These are phyloP conservation scores for Malthinus flaveolus DNA, from an alignment of 2,888 invertebrate species.

Conservation along the genomic window DNA sequence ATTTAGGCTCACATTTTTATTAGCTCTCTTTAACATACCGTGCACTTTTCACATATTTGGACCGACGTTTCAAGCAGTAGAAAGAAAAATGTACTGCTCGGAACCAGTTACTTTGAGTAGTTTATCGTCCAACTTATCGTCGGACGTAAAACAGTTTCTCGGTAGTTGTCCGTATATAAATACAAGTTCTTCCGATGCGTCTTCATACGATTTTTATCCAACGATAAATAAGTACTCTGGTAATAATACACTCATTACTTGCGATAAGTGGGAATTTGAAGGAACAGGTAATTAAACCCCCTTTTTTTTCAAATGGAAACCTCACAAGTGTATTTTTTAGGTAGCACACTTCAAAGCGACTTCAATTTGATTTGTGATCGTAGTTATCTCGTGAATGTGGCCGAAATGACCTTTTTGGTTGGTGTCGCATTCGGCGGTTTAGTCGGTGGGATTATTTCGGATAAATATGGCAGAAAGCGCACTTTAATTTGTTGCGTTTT, in stretches of 20 bases:
- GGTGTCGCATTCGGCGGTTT: slow-evolving; percentile 80
- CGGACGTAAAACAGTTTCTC: slow-evolving; percentile 66
- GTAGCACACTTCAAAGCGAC: slow-evolving; percentile 73
- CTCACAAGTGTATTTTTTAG: slow-evolving; percentile 43
- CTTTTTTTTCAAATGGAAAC: neutral
- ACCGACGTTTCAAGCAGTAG: slow-evolving; percentile 73
- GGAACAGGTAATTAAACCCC: slow-evolving; percentile 44
- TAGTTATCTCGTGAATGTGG: slow-evolving; percentile 68
- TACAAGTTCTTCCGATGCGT: slow-evolving; percentile 51
- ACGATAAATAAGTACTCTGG: slow-evolving; percentile 25
- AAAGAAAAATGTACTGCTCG: slow-evolving; percentile 71
- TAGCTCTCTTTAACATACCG: slow-evolving; percentile 77
- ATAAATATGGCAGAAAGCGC: slow-evolving; percentile 76
- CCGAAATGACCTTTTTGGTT: slow-evolving; percentile 76
- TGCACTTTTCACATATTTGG: slow-evolving; percentile 82
- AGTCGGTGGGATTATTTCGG: slow-evolving; percentile 77
- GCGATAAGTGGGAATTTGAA: slow-evolving; percentile 49
- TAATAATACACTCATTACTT: slow-evolving; percentile 36
- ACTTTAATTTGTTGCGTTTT: slow-evolving; percentile 73
- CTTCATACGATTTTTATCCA: slow-evolving; percentile 44
- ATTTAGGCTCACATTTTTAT: slow-evolving; percentile 70
- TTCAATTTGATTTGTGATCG: slow-evolving; percentile 78
- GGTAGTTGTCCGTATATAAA: slow-evolving; percentile 61
- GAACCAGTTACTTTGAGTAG: slow-evolving; percentile 61
- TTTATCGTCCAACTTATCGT: slow-evolving; percentile 64